Evolutionary conservation across 1,140 invertebrate species (phyloP).

Genomic region (Drosophila watanabei): DNA sequence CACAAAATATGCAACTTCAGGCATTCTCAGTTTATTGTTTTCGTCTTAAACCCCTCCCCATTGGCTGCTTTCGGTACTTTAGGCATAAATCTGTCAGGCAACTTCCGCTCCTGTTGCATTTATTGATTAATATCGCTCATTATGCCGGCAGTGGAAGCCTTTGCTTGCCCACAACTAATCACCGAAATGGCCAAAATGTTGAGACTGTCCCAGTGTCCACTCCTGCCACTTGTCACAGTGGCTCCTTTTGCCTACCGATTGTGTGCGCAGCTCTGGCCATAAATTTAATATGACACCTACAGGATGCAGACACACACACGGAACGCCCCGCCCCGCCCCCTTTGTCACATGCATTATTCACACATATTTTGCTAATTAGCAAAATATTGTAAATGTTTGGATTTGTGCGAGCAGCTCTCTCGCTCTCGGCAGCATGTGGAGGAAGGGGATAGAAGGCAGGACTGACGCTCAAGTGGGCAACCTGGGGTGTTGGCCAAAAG

Average conservation of each 20-base stretch:
- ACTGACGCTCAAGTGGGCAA: background rate
- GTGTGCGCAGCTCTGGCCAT: constrained; percentile 60
- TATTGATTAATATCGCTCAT: constrained; percentile 50
- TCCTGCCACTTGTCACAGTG: constrained; percentile 34
- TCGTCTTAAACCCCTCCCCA: background rate
- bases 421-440: constrained; percentile 4
- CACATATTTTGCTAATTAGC: constrained; percentile 82
- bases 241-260: constrained; percentile 26
- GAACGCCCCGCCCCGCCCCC: constrained; percentile 1
- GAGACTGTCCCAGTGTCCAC: constrained; percentile 33
- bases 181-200: constrained; percentile 52
- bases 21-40: background rate
- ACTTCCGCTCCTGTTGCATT: constrained; percentile 12
- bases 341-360: constrained; percentile 74
- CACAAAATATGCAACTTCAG: background rate
- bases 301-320: constrained; percentile 24
- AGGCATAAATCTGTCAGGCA: background rate
- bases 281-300: constrained; percentile 80
- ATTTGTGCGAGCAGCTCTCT: constrained; percentile 62
- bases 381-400: constrained; percentile 84
- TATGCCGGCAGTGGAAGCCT: constrained; percentile 16
- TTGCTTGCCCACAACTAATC: constrained; percentile 48
- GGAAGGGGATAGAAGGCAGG: background rate
- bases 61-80: background rate
- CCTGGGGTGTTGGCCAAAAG: constrained; percentile 20